A percentile compares a stretch with the other conserved stretches of the same genome.
phyloP scores from a whole-genome alignment of 2,888 invertebrate genomes.

The Eupeodes latifasciatus region DNA sequence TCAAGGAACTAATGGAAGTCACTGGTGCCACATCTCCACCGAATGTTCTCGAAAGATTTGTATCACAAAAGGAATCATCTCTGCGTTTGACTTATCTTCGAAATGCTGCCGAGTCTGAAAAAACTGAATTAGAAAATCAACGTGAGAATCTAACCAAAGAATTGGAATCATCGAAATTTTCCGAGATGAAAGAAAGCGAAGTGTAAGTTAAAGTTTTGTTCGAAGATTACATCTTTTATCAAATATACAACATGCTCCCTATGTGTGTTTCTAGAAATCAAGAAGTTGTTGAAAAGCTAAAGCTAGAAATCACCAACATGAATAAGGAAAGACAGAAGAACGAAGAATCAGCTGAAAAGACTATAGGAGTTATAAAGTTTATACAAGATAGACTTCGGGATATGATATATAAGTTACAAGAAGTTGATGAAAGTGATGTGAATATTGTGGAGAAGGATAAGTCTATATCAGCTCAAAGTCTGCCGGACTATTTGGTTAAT shows the following conservation, averaged over 20 bases:
- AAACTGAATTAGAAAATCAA: conserved; percentile 88
- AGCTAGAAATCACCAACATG: conserved; percentile 86
- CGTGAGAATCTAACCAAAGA: conserved; percentile 88
- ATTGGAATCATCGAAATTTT: conserved; percentile 91
- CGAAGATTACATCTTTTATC: neutral
- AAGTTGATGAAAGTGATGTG: conserved; percentile 82
- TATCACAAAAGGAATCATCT: conserved; percentile 90
- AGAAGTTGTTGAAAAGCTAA: conserved; percentile 88
- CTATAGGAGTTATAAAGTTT: conserved; percentile 81
- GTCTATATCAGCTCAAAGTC: conserved; percentile 79
- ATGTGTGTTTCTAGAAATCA: conserved; percentile 86
- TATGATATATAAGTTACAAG: conserved; percentile 84
- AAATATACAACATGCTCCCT: too few species aligned
- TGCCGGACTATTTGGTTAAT: conserved; percentile 81
- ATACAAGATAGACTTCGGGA: conserved; percentile 83
- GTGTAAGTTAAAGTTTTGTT: conserved; percentile 86
- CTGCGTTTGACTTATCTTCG: conserved; percentile 89
- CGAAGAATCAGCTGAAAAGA: conserved; percentile 82
- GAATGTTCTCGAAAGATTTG: conserved; percentile 90
- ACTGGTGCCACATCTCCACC: conserved; percentile 91
- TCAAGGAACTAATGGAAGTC: conserved; percentile 90
- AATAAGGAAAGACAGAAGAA: conserved; percentile 83
- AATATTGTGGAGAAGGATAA: conserved; percentile 79
- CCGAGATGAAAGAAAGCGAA: conserved; percentile 92
- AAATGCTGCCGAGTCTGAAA: conserved; percentile 90